Conservation (phyloP, 1,140 invertebrate species). For the Drosophila arizonae region DNA sequence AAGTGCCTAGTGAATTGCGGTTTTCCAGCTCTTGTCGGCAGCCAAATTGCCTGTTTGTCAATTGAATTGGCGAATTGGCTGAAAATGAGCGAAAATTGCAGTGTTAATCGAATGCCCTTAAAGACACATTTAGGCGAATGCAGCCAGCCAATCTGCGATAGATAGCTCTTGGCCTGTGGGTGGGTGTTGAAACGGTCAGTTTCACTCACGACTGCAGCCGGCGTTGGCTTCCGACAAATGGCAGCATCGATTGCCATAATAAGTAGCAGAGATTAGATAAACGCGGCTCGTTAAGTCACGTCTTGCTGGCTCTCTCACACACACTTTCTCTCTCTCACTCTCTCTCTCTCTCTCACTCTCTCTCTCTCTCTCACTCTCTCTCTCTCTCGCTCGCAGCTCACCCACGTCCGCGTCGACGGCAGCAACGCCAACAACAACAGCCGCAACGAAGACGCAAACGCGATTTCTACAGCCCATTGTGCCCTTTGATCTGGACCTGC, state of each 20-base stretch:
- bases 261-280: slow-evolving; percentile 50
- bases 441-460: slow-evolving; percentile 25
- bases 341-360: background rate
- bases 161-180: slow-evolving; percentile 14
- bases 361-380: background rate
- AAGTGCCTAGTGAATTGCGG: slow-evolving; percentile 23
- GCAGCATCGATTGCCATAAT: slow-evolving; percentile 46
- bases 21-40: slow-evolving; percentile 13
- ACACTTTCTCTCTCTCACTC: background rate
- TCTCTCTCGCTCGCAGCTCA: slow-evolving; percentile 20
- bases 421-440: slow-evolving; percentile 22
- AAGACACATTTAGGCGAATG: slow-evolving; percentile 11
- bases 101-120: slow-evolving; percentile 20
- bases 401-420: slow-evolving; percentile 45
- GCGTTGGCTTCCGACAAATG: slow-evolving; percentile 76
- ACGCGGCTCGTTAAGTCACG: slow-evolving; percentile 38
- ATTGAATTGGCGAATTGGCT: slow-evolving; percentile 37
- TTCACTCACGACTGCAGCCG: slow-evolving; percentile 58
- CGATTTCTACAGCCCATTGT: slow-evolving; percentile 62
- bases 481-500: slow-evolving; percentile 65
- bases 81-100: slow-evolving; percentile 43
- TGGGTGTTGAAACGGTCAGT: slow-evolving; percentile 60
- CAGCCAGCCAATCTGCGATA: slow-evolving; percentile 25
- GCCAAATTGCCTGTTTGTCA: slow-evolving; percentile 31
- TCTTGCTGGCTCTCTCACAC: background rate